Evolutionary conservation across 1,140 invertebrate species (phyloP).

Genomic region (Frieseomelitta varia): DNA sequence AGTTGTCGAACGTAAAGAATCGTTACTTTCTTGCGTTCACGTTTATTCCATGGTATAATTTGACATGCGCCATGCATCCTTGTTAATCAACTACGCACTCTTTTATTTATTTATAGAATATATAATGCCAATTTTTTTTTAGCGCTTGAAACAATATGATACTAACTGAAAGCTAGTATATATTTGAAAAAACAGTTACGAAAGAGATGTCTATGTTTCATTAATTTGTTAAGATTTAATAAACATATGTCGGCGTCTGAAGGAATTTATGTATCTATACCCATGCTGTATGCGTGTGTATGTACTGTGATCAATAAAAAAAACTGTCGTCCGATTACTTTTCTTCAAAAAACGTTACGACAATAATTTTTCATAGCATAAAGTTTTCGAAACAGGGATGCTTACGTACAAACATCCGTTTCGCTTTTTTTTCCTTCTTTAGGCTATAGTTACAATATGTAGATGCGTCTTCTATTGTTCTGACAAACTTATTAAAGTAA

Average conservation of each 20-base stretch:
- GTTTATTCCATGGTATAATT: not conserved
- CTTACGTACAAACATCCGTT: not conserved
- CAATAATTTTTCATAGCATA: not conserved
- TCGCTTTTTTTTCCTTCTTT: not conserved
- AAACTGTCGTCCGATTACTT: not conserved
- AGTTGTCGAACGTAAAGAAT: constrained; percentile 28
- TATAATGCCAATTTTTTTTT: not conserved
- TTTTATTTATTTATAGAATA: constrained; percentile 38
- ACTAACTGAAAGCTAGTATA: not conserved
- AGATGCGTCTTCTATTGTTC: too few relatives aligned
- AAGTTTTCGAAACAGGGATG: not conserved
- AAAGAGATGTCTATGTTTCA: not conserved
- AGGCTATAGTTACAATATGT: too few relatives aligned
- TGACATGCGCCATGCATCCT: constrained; percentile 46
- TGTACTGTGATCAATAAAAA: not conserved
- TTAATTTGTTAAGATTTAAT: not conserved
- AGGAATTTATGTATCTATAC: too few relatives aligned
- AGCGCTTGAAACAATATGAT: not conserved
- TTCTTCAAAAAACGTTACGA: not conserved
- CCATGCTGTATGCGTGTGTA: not conserved
- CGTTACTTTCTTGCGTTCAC: constrained; percentile 40
- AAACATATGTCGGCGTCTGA: not conserved
- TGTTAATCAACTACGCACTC: constrained; percentile 36
- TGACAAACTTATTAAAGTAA: too few relatives aligned
- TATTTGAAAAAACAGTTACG: not conserved